A percentile compares a stretch with the other conserved stretches of the same genome.
Conservation (phyloP, 2,113 vertebrate genomes). For the Procavia capensis region DNA sequence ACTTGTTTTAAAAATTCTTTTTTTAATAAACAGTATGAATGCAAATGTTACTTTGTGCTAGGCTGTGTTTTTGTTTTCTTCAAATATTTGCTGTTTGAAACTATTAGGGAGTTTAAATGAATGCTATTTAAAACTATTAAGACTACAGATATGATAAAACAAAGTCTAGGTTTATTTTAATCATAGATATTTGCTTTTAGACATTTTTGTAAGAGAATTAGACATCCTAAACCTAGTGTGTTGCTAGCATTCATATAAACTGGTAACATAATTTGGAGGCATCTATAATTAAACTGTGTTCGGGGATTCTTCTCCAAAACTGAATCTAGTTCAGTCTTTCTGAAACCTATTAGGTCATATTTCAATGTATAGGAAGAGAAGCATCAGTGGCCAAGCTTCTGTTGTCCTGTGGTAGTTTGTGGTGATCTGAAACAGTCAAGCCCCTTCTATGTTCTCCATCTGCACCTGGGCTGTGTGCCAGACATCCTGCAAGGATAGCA, state of each 20-base stretch:
- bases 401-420: background rate
- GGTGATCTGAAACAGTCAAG: background rate
- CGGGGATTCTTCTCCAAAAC: slow-evolving; percentile 29
- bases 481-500: accelerated
- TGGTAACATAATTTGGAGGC: background rate
- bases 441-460: accelerated
- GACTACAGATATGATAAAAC: background rate
- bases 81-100: background rate
- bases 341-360: background rate
- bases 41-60: background rate
- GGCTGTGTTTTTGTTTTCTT: background rate
- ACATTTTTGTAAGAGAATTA: background rate
- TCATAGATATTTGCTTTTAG: background rate
- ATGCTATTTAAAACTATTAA: background rate
- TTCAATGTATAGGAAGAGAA: background rate
- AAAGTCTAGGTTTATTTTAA: background rate
- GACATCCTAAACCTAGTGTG: background rate
- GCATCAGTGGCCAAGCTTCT: background rate
- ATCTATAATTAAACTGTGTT: slow-evolving; percentile 31
- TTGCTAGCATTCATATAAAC: background rate
- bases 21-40: background rate
- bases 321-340: slow-evolving; percentile 41
- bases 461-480: accelerated
- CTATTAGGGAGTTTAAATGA: background rate
- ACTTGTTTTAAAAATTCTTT: background rate